These are phyloP conservation scores for Agrotis segetum DNA, from an alignment of 2,888 invertebrate species.

Conservation along the genomic window DNA sequence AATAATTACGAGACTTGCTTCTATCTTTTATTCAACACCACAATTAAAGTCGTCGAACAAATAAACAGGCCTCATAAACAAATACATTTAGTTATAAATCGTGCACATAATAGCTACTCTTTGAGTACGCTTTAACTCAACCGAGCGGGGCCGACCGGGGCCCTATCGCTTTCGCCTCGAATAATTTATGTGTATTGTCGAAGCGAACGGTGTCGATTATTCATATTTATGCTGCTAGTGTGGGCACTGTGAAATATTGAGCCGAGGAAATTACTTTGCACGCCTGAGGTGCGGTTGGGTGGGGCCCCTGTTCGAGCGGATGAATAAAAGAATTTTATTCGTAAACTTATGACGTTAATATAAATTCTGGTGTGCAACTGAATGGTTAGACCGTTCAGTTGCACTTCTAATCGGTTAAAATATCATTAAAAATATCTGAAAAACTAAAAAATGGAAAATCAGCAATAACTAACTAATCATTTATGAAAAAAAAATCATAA, in stretches of 20 bases:
- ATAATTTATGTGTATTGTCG: conserved; percentile 81
- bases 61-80: conserved; percentile 65
- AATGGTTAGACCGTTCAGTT: too few relatives aligned
- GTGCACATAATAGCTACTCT: conserved; percentile 67
- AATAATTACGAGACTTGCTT: neutral
- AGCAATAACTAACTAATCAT: neutral
- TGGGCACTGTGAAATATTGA: conserved; percentile 78
- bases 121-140: conserved; percentile 63
- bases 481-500: neutral
- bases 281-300: conserved; percentile 68
- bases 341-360: too few relatives aligned
- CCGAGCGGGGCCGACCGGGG: conserved; percentile 61
- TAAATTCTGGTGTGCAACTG: too few relatives aligned
- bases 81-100: conserved; percentile 69
- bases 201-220: conserved; percentile 79
- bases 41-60: conserved; percentile 63
- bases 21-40: conserved; percentile 56
- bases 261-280: conserved; percentile 77
- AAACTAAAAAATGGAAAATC: too few relatives aligned
- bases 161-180: conserved; percentile 75
- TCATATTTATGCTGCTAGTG: conserved; percentile 82
- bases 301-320: neutral
- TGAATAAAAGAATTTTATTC: neutral
- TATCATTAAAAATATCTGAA: too few relatives aligned
- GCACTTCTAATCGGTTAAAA: too few relatives aligned